Evolutionary conservation across 2,113 vertebrate species (phyloP), one percentile per base, ranked within the genome.

Genomic region (Lanius collurio): DNA sequence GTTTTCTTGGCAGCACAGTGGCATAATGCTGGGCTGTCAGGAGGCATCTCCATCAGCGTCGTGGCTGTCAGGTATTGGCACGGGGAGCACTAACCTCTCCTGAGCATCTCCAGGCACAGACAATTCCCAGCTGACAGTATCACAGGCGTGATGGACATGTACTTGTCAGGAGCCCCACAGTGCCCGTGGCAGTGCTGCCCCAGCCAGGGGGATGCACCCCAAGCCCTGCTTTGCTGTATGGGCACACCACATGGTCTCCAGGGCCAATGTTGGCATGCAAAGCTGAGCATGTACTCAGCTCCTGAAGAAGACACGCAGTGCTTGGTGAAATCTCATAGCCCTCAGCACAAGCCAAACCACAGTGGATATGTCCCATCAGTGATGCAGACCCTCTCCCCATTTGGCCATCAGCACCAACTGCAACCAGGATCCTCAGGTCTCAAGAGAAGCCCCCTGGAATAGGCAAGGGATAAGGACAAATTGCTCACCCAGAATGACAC

Each of bases 11-110:
- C 68, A 88, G 76, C 3, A 1, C 35, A 62, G 76, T 1, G 0
- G 80, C 30, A 39, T 22, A 46, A 14, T 39, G 39, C 39, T 1
- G 0, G 30, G 70, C 68, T 93, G 95, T 88, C 85, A 2, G 68
- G 42, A 57, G 23, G 23, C 71, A 74, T 93, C 82, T 89, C 75
- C 75, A 3, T 90, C 82, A 86, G 64, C 0, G 0, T 57, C 95
- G 42, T 0, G 3, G 70, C 41, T 22, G 2, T 35, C 88, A 90
- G 92, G 79, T 85, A 42, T 56, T 2, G 0, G 63, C 1, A 0
- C 2, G 0, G 56, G 75, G 28, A 93, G 87, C 59, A 17, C 57
- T 35, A 65, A 90, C 75, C 46, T 65, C 79, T 88, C 67, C 88
- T 50, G 90, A 92, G 68, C 9, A 6, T 70, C 71, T 74, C 95